phyloP scores from a whole-genome alignment of 1,140 invertebrate species.

The Wasmannia auropunctata region DNA sequence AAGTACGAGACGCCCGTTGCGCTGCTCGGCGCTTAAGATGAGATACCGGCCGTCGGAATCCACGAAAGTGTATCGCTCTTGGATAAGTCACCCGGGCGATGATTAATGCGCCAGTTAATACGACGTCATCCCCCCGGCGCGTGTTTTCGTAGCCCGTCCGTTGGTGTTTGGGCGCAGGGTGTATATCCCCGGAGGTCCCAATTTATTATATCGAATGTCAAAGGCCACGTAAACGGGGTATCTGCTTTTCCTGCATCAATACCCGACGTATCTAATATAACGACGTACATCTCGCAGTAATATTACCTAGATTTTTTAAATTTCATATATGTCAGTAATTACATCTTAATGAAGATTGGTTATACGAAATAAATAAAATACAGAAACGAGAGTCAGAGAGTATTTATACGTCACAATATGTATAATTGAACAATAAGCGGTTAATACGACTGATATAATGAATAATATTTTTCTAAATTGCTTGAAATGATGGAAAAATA shows the following conservation, averaged over 20 bases:
- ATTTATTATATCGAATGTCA: constrained; percentile 37
- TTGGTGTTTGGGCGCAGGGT: neutral
- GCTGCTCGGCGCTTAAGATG: neutral
- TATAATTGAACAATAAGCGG: neutral
- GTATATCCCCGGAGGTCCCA: neutral
- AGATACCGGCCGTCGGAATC: constrained; percentile 16
- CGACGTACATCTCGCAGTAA: neutral
- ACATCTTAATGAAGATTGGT: neutral
- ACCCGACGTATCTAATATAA: neutral
- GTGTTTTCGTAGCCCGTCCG: neutral
- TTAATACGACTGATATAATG: neutral
- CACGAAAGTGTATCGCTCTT: constrained; percentile 41
- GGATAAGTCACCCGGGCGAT: constrained; percentile 33
- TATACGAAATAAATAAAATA: neutral
- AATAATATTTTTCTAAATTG: neutral
- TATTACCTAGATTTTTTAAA: neutral
- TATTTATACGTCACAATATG: neutral
- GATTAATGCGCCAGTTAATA: constrained; percentile 53
- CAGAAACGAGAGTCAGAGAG: neutral
- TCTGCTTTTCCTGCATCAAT: constrained; percentile 13
- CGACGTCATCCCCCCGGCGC: constrained; percentile 13
- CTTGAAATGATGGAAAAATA: neutral
- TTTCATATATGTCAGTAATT: neutral
- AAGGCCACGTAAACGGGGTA: constrained; percentile 5
- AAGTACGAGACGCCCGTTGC: neutral